Conservation (phyloP, 2,888 invertebrate genomes). For the Pharmacophagus antenor region DNA sequence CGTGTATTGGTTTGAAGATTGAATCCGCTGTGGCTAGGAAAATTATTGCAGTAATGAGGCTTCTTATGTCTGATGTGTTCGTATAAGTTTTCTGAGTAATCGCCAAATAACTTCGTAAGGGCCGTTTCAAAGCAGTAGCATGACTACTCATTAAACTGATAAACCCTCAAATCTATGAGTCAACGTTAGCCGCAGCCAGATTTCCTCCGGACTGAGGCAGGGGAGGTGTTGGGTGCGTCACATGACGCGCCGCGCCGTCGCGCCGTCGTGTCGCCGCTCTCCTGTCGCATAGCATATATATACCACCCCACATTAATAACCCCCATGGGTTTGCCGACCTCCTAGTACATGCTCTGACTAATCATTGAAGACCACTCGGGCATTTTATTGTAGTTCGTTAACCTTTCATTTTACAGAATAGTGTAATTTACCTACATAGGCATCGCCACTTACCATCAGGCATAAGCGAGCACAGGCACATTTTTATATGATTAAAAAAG, state of each 20-base stretch:
- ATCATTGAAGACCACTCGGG: conserved; percentile 9
- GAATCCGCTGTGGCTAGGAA: too few species aligned
- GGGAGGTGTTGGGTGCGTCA: conserved; percentile 36
- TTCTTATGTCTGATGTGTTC: too few species aligned
- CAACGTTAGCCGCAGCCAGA: conserved; percentile 13
- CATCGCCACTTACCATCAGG: too few species aligned
- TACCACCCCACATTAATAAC: conserved; percentile 34
- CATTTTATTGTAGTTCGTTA: conserved; percentile 3
- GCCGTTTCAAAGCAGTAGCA: neutral
- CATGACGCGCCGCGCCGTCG: conserved; percentile 54
- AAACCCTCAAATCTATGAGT: conserved; percentile 19
- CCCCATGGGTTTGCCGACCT: conserved; percentile 29
- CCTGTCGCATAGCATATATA: conserved; percentile 47
- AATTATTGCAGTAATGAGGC: too few species aligned
- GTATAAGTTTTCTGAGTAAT: too few species aligned
- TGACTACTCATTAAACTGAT: conserved; percentile 3
- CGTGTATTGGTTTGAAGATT: too few species aligned
- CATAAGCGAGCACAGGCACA: too few species aligned
- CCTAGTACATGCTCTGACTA: conserved; percentile 17
- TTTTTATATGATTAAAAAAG: too few species aligned
- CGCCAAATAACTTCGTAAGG: neutral
- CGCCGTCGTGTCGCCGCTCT: conserved; percentile 47
- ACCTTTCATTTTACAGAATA: too few species aligned
- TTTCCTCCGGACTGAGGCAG: conserved; percentile 9
- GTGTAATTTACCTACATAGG: too few species aligned